These are phyloP conservation scores for Eira barbara DNA, from an alignment of 2,113 vertebrate genomes.

Conservation along the genomic window DNA sequence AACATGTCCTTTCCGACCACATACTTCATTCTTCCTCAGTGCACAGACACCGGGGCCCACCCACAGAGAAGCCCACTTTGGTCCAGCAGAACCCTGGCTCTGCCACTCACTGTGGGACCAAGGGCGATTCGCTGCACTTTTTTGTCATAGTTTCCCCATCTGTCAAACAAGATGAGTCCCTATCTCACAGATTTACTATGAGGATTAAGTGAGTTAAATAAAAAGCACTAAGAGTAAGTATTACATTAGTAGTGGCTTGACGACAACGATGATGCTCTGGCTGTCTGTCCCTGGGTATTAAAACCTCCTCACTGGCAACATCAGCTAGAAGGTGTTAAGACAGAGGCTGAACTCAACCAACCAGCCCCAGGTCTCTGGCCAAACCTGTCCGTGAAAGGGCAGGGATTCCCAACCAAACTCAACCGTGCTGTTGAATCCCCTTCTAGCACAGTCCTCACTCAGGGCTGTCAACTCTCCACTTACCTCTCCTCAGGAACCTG, in stretches of 20 bases:
- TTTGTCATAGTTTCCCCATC: background rate
- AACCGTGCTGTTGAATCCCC: background rate
- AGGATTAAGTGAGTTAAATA: background rate
- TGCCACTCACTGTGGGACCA: background rate
- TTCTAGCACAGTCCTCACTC: background rate
- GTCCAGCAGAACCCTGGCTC: background rate
- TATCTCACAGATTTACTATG: background rate
- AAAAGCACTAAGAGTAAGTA: background rate
- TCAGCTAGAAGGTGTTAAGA: slow-evolving; percentile 5
- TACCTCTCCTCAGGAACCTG: background rate
- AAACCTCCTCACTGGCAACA: background rate
- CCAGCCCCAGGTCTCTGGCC: background rate
- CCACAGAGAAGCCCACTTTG: background rate
- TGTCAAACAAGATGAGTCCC: background rate
- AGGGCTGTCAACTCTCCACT: background rate
- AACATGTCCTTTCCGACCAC: background rate
- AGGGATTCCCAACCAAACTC: background rate
- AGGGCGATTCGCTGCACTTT: background rate
- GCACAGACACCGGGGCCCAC: background rate
- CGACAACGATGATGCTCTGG: background rate
- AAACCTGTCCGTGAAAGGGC: background rate
- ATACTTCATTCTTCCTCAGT: background rate
- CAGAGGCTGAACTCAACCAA: slow-evolving; percentile 12
- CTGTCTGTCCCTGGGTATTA: background rate
- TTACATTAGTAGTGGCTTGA: background rate